These are phyloP conservation scores for Tridacna crocea DNA, from an alignment of 2,888 invertebrate species.

Conservation along the genomic window DNA sequence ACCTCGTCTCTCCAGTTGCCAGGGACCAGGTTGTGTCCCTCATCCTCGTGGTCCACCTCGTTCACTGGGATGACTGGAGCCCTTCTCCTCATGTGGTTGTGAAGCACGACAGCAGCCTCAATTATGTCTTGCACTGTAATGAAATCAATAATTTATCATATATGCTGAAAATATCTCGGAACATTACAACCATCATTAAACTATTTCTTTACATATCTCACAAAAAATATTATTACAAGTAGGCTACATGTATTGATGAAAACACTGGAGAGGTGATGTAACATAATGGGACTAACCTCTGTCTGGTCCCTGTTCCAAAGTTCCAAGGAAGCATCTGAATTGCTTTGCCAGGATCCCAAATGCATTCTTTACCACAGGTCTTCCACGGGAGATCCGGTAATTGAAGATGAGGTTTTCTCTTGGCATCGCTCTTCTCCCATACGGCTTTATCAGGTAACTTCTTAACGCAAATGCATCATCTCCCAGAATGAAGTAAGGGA, in stretches of 20 bases:
- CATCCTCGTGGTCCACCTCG: conserved; percentile 48
- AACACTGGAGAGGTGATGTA: not conserved
- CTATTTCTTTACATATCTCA: too few species aligned
- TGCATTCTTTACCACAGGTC: conserved; percentile 12
- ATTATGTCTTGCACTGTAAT: conserved; percentile 16
- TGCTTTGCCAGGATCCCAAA: conserved; percentile 4
- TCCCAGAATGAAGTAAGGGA: too few species aligned
- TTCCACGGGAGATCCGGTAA: conserved; percentile 28
- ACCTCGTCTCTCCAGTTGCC: conserved; percentile 46
- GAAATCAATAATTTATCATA: conserved; percentile 9
- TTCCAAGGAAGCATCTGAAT: conserved; percentile 33
- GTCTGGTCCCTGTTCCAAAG: conserved; percentile 20
- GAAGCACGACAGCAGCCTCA: conserved; percentile 41
- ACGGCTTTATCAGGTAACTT: too few species aligned
- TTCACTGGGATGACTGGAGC: conserved; percentile 36
- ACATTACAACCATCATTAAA: too few species aligned
- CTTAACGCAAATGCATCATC: too few species aligned
- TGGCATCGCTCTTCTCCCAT: conserved; percentile 5
- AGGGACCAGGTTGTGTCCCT: conserved; percentile 41
- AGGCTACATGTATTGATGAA: too few species aligned
- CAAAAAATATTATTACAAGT: not conserved
- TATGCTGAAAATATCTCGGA: not conserved
- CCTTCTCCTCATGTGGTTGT: conserved; percentile 47
- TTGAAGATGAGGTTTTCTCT: conserved; percentile 22
- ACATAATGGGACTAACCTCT: not conserved